Conservation (phyloP, 2,797 vertebrate genomes). For the Australoheros facetus region DNA sequence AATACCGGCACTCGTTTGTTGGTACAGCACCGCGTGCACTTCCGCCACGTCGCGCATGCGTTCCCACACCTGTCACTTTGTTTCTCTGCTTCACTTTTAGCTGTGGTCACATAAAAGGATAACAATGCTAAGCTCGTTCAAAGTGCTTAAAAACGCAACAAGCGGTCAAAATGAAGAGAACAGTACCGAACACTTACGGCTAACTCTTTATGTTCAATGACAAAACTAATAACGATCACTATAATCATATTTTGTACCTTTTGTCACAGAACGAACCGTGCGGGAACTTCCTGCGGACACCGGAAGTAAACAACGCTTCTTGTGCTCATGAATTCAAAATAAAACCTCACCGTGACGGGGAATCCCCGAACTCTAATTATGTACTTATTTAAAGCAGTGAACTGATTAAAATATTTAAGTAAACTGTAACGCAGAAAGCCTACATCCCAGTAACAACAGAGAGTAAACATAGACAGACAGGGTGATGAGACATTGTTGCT, state of each 20-base stretch:
- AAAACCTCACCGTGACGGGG: neutral
- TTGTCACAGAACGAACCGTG: neutral
- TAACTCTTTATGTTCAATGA: rapidly evolving
- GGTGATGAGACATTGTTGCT: too few relatives aligned
- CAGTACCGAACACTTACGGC: too few relatives aligned
- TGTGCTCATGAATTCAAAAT: conserved; percentile 26
- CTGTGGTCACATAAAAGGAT: neutral
- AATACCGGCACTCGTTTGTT: too few relatives aligned
- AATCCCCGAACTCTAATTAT: too few relatives aligned
- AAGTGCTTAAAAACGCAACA: neutral
- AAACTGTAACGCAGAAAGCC: too few relatives aligned
- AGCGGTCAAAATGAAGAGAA: neutral
- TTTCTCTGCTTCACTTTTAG: neutral
- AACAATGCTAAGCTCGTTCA: too few relatives aligned
- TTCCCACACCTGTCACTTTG: neutral
- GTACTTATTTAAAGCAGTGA: too few relatives aligned
- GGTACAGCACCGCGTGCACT: too few relatives aligned
- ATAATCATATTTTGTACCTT: neutral
- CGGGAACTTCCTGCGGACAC: neutral
- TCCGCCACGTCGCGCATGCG: neutral
- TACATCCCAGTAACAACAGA: too few relatives aligned
- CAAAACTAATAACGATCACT: neutral
- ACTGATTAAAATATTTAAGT: too few relatives aligned
- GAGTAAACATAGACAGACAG: too few relatives aligned
- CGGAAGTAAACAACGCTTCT: neutral